Evolutionary conservation across 2,797 vertebrate genomes (phyloP).

Genomic region (Morelia viridis): DNA sequence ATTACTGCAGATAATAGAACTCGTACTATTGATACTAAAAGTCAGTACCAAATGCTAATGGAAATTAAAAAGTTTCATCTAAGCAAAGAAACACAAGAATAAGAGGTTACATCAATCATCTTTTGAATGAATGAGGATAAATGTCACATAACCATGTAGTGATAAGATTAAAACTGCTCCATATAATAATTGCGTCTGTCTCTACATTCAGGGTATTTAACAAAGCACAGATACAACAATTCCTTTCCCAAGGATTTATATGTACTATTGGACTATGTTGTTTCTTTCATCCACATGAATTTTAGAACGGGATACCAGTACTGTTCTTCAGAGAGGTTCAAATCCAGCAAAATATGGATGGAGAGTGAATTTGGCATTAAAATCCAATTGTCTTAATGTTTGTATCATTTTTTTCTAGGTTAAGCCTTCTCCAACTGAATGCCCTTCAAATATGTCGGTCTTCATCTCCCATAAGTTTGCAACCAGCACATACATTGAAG

Average conservation of each 20-base stretch:
- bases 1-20: background rate
- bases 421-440: background rate
- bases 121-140: background rate
- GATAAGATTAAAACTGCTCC: background rate
- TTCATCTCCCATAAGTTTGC: background rate
- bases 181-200: background rate
- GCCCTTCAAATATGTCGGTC: background rate
- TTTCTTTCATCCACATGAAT: background rate
- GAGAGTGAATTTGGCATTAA: background rate
- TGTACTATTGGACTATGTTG: background rate
- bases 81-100: background rate
- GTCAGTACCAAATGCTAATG: conserved; percentile 10
- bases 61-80: background rate
- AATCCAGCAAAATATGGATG: background rate
- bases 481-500: background rate
- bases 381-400: background rate
- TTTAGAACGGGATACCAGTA: background rate
- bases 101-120: conserved; percentile 12
- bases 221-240: background rate
- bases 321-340: background rate
- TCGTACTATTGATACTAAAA: background rate
- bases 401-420: background rate
- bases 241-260: background rate
- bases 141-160: background rate
- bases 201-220: background rate